Conservation (phyloP, 2,113 vertebrate genomes). For the Lepus americanus region DNA sequence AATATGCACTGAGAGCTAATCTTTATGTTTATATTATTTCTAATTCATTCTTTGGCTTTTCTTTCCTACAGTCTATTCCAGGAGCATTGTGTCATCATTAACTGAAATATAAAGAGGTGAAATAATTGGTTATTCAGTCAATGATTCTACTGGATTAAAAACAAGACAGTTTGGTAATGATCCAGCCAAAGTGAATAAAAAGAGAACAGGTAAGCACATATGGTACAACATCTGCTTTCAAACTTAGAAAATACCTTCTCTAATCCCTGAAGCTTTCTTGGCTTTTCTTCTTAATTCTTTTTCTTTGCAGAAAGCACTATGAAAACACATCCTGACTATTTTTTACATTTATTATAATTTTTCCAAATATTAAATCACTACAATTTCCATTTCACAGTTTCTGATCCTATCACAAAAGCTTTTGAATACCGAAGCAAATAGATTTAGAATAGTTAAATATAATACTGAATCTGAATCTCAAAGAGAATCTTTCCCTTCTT, state of each 20-base stretch:
- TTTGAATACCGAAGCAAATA: slow-evolving; percentile 82
- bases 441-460: slow-evolving; percentile 79
- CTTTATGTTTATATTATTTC: slow-evolving; percentile 27
- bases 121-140: slow-evolving; percentile 83
- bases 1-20: no score
- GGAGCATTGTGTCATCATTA: slow-evolving; percentile 51
- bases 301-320: slow-evolving; percentile 83
- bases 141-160: slow-evolving; percentile 85
- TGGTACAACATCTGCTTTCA: slow-evolving; percentile 89
- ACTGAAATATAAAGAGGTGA: slow-evolving; percentile 71
- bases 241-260: slow-evolving; percentile 89
- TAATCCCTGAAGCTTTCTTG: slow-evolving; percentile 88
- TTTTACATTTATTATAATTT: slow-evolving; percentile 85
- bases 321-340: slow-evolving; percentile 78
- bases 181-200: slow-evolving; percentile 86
- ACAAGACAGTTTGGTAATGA: slow-evolving; percentile 85
- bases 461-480: slow-evolving; percentile 76
- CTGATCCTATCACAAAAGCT: slow-evolving; percentile 82
- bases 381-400: slow-evolving; percentile 85
- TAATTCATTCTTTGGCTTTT: slow-evolving; percentile 28
- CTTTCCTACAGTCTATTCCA: slow-evolving; percentile 42
- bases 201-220: slow-evolving; percentile 88
- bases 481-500: slow-evolving; percentile 58
- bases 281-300: slow-evolving; percentile 86
- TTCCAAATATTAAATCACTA: slow-evolving; percentile 85